A percentile compares a stretch with the other conserved stretches of the same genome.
These are phyloP conservation scores for Chondrilla cf. caribensis DNA, from an alignment of 37 sponge, comb jelly and placozoan genomes.

Conservation along the genomic window DNA sequence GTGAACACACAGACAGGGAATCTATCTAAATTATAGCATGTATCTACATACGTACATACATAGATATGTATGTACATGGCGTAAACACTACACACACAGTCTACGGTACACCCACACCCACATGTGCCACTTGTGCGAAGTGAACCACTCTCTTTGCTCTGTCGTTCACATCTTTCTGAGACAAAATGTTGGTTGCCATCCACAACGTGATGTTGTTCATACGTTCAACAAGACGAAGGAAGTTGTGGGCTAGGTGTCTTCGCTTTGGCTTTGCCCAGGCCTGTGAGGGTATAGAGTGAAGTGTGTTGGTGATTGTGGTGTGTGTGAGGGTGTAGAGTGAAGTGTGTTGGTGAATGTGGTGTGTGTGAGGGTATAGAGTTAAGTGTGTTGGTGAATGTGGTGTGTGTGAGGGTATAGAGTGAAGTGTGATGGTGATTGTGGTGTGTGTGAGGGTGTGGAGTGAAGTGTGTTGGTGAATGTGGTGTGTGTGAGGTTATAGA, in stretches of 20 bases:
- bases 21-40: no score
- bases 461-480: no score
- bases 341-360: no score
- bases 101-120: slow-evolving; percentile 36
- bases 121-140: slow-evolving; percentile 75
- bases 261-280: slow-evolving; percentile 91
- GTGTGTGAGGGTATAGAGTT: no score
- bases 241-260: slow-evolving; percentile 77
- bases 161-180: slow-evolving; percentile 61
- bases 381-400: no score
- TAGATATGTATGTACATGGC: not conserved
- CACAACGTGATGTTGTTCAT: slow-evolving; percentile 94
- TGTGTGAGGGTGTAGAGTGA: no score
- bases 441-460: no score
- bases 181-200: slow-evolving; percentile 88
- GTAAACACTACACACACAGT: slow-evolving; percentile 3
- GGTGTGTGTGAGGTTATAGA: no score
- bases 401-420: no score
- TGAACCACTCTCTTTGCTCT: slow-evolving; percentile 73
- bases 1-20: no score
- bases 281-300: slow-evolving; percentile 18
- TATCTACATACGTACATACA: slow-evolving; percentile 21
- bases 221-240: slow-evolving; percentile 76
- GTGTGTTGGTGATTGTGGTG: no score
- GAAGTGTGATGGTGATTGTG: no score